phyloP scores from a whole-genome alignment of 2,113 vertebrate species.

The Monarcha castaneiventris region DNA sequence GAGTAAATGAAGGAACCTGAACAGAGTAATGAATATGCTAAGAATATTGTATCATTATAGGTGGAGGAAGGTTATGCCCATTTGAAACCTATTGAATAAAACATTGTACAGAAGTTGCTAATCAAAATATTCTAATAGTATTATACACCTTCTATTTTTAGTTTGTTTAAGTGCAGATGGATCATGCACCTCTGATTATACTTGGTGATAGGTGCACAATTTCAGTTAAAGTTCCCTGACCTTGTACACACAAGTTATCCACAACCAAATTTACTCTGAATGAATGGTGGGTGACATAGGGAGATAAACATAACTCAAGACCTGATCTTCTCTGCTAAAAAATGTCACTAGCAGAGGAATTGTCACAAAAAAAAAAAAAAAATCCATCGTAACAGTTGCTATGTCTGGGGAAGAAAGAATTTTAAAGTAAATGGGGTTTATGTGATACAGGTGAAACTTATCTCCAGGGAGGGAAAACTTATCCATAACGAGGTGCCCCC shows the following conservation, averaged over 20 bases:
- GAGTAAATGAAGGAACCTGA: background rate
- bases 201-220: background rate
- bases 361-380: background rate
- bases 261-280: background rate
- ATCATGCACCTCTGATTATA: background rate
- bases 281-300: background rate
- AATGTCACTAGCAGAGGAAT: background rate
- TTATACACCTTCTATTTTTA: background rate
- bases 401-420: background rate
- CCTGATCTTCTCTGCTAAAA: background rate
- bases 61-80: background rate
- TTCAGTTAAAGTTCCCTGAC: background rate
- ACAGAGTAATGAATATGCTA: slow-evolving; percentile 11
- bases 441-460: accelerated
- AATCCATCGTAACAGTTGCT: background rate
- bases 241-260: background rate
- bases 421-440: background rate
- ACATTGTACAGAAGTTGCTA: background rate
- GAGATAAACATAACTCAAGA: background rate
- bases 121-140: slow-evolving; percentile 17
- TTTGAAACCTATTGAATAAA: slow-evolving; percentile 31
- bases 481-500: background rate
- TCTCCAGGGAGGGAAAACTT: background rate
- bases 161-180: background rate
- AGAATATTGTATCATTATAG: background rate